Conservation (phyloP, 35 echinoderm and acorn worm genomes). For the Eucidaris tribuloides region DNA sequence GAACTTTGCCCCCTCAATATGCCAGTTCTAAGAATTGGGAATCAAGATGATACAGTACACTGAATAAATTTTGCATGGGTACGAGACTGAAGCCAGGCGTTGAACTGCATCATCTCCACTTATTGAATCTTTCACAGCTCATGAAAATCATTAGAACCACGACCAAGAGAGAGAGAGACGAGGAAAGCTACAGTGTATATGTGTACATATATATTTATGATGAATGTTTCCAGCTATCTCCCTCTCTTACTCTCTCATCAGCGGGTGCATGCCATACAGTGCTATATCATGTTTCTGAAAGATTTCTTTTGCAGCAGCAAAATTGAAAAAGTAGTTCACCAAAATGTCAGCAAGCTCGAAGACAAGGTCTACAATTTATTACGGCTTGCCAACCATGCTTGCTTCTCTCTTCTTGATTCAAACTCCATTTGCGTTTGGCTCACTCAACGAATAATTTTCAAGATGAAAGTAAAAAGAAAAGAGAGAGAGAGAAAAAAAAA, state of each 20-base stretch:
- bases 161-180: too few species aligned
- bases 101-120: too few species aligned
- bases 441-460: not conserved
- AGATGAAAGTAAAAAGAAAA: not conserved
- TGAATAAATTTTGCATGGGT: too few species aligned
- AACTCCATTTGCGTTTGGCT: not conserved
- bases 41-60: too few species aligned
- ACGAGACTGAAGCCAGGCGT: too few species aligned
- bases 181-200: too few species aligned
- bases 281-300: too few species aligned
- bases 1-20: too few species aligned
- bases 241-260: not conserved
- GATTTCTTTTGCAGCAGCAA: not conserved
- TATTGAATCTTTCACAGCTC: too few species aligned
- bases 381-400: not conserved
- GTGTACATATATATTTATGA: not conserved
- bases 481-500: not conserved
- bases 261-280: too few species aligned
- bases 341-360: slow-evolving; percentile 4
- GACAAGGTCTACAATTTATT: slow-evolving; percentile 24
- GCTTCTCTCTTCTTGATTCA: not conserved
- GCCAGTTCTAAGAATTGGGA: too few species aligned
- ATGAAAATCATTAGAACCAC: too few species aligned
- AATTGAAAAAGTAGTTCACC: slow-evolving; percentile 34
- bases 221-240: not conserved